phyloP scores from a whole-genome alignment of 2,113 vertebrate genomes.

The Chionomys nivalis region DNA sequence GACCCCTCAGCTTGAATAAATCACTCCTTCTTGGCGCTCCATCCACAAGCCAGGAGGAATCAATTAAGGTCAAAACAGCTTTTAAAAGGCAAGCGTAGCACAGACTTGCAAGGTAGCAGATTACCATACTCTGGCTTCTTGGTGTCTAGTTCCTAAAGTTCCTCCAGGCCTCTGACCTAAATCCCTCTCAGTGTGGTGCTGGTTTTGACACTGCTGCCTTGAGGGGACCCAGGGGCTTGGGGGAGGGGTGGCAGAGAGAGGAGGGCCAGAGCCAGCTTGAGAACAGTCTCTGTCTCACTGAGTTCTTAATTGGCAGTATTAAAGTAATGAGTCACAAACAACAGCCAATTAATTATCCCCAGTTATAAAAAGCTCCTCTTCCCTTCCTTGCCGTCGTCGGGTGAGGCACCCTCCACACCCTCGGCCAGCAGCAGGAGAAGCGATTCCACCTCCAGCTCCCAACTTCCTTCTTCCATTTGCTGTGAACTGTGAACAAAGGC shows the following conservation, averaged over 20 bases:
- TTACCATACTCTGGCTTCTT: background rate
- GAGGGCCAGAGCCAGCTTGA: background rate
- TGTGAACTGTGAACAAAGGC: background rate
- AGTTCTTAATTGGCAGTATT: conserved; percentile 68
- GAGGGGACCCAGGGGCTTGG: background rate
- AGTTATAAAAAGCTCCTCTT: conserved; percentile 72
- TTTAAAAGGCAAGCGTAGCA: background rate
- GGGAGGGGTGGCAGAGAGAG: background rate
- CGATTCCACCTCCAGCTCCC: background rate
- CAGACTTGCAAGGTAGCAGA: background rate
- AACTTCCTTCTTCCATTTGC: conserved; percentile 22
- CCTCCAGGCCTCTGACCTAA: conserved; percentile 22
- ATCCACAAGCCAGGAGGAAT: background rate
- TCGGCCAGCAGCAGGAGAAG: background rate
- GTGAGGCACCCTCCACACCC: background rate
- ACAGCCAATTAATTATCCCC: conserved; percentile 75
- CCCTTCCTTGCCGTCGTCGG: background rate
- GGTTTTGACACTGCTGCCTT: conserved; percentile 40
- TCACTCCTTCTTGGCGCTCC: background rate
- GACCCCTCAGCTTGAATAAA: background rate
- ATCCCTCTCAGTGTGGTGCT: background rate
- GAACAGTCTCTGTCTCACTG: conserved; percentile 53
- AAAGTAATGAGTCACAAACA: conserved; percentile 75
- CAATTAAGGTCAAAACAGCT: background rate
- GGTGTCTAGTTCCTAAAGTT: conserved; percentile 7